These are phyloP conservation scores for Hippoglossus hippoglossus DNA, from an alignment of 2,797 vertebrate species.

Conservation along the genomic window DNA sequence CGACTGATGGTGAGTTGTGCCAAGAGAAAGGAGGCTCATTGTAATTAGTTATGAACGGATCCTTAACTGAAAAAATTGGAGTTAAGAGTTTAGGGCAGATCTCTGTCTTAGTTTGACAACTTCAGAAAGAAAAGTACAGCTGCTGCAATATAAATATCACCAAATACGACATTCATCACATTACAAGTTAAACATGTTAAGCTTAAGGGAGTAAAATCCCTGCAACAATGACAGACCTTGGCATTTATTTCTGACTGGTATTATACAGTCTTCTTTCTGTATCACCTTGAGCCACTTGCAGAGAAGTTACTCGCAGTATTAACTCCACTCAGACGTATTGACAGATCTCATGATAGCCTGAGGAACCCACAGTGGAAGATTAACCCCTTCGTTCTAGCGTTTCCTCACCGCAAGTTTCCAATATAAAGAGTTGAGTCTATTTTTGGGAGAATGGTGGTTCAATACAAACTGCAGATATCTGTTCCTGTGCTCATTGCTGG, in stretches of 20 bases:
- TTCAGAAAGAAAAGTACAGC: no score
- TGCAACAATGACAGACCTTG: no score
- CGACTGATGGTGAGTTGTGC: background rate
- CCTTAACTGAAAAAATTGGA: background rate
- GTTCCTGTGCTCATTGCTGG: no score
- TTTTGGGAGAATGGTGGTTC: background rate
- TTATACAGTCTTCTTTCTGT: constrained; percentile 2
- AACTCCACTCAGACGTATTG: constrained; percentile 59
- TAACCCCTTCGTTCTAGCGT: constrained; percentile 41
- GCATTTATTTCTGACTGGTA: background rate
- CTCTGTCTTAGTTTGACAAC: background rate
- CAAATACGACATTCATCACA: no score
- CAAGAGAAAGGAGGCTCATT: background rate
- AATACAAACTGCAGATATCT: background rate
- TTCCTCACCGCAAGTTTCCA: constrained; percentile 39
- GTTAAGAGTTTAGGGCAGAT: background rate
- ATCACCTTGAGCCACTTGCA: constrained; percentile 17
- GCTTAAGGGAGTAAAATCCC: background rate
- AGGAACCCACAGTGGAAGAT: constrained; percentile 49
- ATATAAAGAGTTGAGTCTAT: constrained; percentile 29
- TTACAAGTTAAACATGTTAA: background rate
- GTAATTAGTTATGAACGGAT: background rate
- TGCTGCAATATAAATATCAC: no score
- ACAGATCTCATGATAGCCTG: constrained; percentile 55
- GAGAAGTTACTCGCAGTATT: constrained; percentile 43